Evolutionary conservation across 2,113 vertebrate species (phyloP).

Genomic region (Sphyrna mokarran): DNA sequence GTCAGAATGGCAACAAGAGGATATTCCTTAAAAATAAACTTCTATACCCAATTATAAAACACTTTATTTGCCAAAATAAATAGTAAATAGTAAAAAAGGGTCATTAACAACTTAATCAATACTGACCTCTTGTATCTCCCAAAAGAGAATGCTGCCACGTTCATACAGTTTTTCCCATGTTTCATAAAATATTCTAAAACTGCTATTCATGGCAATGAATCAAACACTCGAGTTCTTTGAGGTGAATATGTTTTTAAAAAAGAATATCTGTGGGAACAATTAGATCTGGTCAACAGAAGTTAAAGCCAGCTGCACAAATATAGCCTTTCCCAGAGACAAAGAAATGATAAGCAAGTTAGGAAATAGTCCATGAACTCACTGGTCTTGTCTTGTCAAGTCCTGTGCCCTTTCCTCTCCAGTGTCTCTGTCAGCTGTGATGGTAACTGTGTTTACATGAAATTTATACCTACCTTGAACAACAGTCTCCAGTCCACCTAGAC

Average conservation of each 20-base stretch:
- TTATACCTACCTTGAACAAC: not conserved
- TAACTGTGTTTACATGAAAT: not conserved
- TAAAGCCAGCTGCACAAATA: slow-evolving; percentile 37
- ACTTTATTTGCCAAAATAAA: not conserved
- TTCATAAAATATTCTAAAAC: slow-evolving; percentile 1
- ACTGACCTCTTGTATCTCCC: not conserved
- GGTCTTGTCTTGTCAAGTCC: slow-evolving; percentile 10
- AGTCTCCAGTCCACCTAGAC: not conserved
- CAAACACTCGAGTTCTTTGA: slow-evolving; percentile 7
- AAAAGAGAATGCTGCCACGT: not conserved
- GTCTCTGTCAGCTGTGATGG: not conserved
- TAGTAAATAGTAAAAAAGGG: not conserved
- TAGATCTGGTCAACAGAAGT: slow-evolving; percentile 26
- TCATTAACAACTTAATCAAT: not conserved
- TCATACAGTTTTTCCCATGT: slow-evolving; percentile 13
- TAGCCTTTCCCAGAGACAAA: slow-evolving; percentile 30
- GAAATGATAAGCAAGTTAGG: slow-evolving; percentile 29
- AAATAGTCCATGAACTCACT: slow-evolving; percentile 1
- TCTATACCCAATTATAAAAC: not conserved
- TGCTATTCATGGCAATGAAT: slow-evolving; percentile 4
- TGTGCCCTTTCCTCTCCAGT: not conserved
- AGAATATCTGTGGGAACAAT: slow-evolving; percentile 36
- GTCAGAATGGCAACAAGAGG: not conserved
- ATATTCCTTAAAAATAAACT: not conserved
- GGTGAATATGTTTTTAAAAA: slow-evolving; percentile 26